A percentile compares a stretch with the other conserved stretches of the same genome.
Evolutionary conservation across 2,888 invertebrate species (phyloP).

Genomic region (Agriopis leucophaearia): DNA sequence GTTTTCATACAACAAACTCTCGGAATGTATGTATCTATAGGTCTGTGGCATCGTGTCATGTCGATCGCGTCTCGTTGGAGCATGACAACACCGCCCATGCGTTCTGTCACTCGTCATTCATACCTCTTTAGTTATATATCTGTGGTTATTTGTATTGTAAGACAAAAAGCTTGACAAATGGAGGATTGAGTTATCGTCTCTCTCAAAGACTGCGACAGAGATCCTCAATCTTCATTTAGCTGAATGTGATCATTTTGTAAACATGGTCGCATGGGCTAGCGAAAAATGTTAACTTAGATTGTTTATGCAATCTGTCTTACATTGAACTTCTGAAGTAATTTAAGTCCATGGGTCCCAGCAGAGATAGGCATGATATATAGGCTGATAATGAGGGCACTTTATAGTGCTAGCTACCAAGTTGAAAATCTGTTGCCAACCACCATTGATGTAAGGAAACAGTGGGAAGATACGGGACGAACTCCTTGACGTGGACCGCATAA

Average conservation of each 20-base stretch:
- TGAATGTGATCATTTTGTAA: not conserved
- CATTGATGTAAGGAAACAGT: too few relatives aligned
- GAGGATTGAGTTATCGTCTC: conserved; percentile 8
- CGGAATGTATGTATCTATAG: too few relatives aligned
- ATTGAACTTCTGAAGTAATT: not conserved
- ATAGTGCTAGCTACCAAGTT: too few relatives aligned
- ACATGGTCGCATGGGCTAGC: not conserved
- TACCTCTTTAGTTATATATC: conserved; percentile 13
- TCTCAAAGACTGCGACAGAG: conserved; percentile 6
- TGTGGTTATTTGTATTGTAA: conserved; percentile 25
- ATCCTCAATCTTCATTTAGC: conserved; percentile 12
- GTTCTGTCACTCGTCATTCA: conserved; percentile 25
- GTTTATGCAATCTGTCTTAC: too few relatives aligned
- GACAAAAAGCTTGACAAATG: conserved; percentile 30
- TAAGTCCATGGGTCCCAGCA: too few relatives aligned
- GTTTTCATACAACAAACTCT: too few relatives aligned
- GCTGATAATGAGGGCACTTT: too few relatives aligned
- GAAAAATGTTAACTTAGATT: not conserved
- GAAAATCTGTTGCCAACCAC: too few relatives aligned
- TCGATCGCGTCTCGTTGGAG: conserved; percentile 25
- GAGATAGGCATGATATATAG: too few relatives aligned
- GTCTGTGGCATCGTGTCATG: conserved; percentile 4
- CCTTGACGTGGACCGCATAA: too few relatives aligned
- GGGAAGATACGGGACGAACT: too few relatives aligned
- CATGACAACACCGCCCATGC: conserved; percentile 29